These are phyloP conservation scores for Drosophila kurseongensis DNA, from an alignment of 1,140 invertebrate species.

Conservation along the genomic window DNA sequence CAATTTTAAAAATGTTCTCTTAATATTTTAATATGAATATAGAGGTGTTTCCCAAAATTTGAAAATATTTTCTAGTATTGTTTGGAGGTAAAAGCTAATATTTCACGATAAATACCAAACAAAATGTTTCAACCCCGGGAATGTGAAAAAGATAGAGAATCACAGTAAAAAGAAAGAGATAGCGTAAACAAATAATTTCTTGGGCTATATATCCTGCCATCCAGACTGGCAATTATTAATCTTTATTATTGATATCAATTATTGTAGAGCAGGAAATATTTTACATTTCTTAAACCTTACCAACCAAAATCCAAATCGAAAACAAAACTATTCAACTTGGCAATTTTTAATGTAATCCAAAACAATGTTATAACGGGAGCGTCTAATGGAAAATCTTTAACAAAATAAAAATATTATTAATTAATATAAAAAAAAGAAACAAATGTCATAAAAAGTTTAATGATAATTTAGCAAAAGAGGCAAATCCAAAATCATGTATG, in stretches of 20 bases:
- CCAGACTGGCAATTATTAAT: conserved; percentile 5
- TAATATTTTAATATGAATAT: too few species aligned
- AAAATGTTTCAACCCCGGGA: background rate
- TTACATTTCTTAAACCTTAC: conserved; percentile 30
- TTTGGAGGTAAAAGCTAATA: too few species aligned
- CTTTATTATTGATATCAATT: conserved; percentile 34
- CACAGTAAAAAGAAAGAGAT: background rate
- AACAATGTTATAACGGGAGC: conserved; percentile 6
- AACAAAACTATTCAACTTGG: conserved; percentile 40
- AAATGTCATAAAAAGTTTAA: conserved; percentile 40
- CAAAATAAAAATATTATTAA: conserved; percentile 6
- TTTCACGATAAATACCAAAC: too few species aligned
- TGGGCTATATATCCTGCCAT: conserved; percentile 19
- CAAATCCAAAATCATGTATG: conserved; percentile 60
- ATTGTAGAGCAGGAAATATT: conserved; percentile 39
- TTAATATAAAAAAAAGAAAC: conserved; percentile 31
- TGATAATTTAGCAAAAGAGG: conserved; percentile 49
- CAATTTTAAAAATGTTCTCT: background rate
- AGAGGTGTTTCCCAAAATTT: too few species aligned
- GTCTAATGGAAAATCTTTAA: conserved; percentile 23
- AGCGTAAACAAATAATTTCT: background rate
- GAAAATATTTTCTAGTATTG: too few species aligned
- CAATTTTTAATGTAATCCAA: conserved; percentile 38
- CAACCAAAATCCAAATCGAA: conserved; percentile 18
- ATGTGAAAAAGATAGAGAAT: conserved; percentile 12